A percentile compares a stretch with the other conserved stretches of the same genome.
phyloP scores from a whole-genome alignment of 2,797 vertebrate genomes.

The Enteromius anoplus region DNA sequence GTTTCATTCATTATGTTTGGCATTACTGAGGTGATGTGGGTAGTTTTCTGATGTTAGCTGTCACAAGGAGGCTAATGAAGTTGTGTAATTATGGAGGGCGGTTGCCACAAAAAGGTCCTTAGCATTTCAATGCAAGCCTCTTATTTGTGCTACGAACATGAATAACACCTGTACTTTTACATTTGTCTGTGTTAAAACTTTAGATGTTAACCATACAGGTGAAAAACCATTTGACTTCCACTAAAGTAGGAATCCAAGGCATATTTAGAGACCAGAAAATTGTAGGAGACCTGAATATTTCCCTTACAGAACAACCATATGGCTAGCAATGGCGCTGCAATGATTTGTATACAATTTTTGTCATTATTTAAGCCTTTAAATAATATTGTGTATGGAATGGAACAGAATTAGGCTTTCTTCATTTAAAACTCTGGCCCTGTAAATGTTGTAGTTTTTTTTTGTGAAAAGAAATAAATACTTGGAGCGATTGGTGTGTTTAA shows the following conservation, averaged over 20 bases:
- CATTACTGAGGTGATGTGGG: constrained; percentile 13
- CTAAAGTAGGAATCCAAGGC: background rate
- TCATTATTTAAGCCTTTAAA: background rate
- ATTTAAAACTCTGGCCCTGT: background rate
- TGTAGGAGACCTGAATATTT: background rate
- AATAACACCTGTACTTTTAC: background rate
- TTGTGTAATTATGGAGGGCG: background rate
- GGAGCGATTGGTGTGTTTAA: background rate
- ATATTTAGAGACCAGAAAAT: background rate
- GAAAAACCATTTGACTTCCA: background rate
- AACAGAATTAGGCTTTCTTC: background rate
- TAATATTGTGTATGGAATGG: background rate
- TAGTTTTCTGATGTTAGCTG: constrained; percentile 18
- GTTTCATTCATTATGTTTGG: constrained; percentile 42
- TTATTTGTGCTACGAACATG: background rate
- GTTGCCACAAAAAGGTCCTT: background rate
- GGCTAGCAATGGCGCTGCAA: background rate
- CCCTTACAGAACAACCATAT: background rate
- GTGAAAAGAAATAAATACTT: background rate
- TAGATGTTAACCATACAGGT: background rate
- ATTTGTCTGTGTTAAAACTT: background rate
- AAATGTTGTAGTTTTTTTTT: background rate
- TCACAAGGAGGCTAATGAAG: constrained; percentile 9
- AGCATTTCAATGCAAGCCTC: background rate
- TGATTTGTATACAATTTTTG: background rate